Evolutionary conservation across 2,113 vertebrate genomes (phyloP), one percentile per base, ranked within the genome.

Genomic region (Aythya baeri): DNA sequence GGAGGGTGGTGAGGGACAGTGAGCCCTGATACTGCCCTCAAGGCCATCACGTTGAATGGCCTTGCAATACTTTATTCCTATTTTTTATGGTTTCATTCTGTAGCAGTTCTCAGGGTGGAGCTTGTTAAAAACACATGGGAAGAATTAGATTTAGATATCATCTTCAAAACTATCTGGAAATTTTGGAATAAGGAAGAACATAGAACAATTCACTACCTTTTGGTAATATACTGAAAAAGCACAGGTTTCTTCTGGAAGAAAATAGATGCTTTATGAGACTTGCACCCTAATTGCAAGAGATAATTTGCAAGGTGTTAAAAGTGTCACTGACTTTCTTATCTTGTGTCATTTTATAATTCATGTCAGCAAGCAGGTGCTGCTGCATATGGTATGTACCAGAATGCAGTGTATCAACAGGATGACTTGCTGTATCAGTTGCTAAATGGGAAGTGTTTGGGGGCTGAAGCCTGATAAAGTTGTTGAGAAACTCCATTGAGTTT

Each of bases 231-330:
- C 31, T 44, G 38, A 44, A 80, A 81, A 87, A 20, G 0, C 25
- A 55, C 31, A 70, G 15, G 10, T 88, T 92, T 86, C 41, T 88
- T 86, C 61, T 86, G 46, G 46, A 81, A 57, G 41, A 89, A 86
- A 91, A 55, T 11, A 85, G 32, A 14, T 89, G 23, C 32, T n/a
- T 0, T 54, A 62, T 49, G 49, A 61, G 65, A 57, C 21, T 72
- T 68, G 22, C 15, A n/a, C 18, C 15, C 22, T 3, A 1, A 65
- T 5, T 61, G 17, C 22, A 72, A 90, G 61, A 81, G 27, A 57
- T 27, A 34, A 84, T 77, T 83, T 80, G 55, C 46, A 95, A 86
- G 34, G 26, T 81, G 16, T 71, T 77, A 17, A 17, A 95, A 90
- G 9, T 80, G 34, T 4, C 26, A 20, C 29, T 70, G 66, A 68